phyloP scores from a whole-genome alignment of 2,113 vertebrate genomes.

The Diadophis punctatus region DNA sequence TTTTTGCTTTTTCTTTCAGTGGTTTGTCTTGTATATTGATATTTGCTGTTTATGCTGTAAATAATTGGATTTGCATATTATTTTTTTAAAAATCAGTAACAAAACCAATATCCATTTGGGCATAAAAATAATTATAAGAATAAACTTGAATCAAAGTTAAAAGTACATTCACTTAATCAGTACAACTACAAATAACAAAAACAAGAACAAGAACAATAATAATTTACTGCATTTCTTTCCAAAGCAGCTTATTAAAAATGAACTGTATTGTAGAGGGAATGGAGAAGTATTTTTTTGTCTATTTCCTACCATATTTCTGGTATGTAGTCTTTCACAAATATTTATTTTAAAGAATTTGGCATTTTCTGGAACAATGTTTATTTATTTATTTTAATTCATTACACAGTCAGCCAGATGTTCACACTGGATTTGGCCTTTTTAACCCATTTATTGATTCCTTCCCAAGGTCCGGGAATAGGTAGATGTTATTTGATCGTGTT shows the following conservation, averaged over 20 bases:
- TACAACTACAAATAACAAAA: too few species aligned
- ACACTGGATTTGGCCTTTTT: not conserved
- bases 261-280: not conserved
- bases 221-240: not conserved
- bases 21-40: not conserved
- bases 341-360: not conserved
- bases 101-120: not conserved
- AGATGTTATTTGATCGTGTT: not conserved
- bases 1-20: not conserved
- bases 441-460: not conserved
- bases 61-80: not conserved
- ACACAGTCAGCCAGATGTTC: not conserved
- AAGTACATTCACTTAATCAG: not conserved
- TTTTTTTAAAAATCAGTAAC: not conserved
- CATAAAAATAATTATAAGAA: not conserved
- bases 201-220: too few species aligned
- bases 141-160: not conserved
- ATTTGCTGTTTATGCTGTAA: not conserved
- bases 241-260: not conserved
- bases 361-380: not conserved
- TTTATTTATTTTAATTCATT: not conserved
- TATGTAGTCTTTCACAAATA: too few species aligned
- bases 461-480: not conserved
- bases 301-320: not conserved
- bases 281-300: not conserved